A percentile compares a stretch with the other conserved stretches of the same genome.
phyloP scores from a whole-genome alignment of 2,113 vertebrate species.

The Bettongia penicillata region DNA sequence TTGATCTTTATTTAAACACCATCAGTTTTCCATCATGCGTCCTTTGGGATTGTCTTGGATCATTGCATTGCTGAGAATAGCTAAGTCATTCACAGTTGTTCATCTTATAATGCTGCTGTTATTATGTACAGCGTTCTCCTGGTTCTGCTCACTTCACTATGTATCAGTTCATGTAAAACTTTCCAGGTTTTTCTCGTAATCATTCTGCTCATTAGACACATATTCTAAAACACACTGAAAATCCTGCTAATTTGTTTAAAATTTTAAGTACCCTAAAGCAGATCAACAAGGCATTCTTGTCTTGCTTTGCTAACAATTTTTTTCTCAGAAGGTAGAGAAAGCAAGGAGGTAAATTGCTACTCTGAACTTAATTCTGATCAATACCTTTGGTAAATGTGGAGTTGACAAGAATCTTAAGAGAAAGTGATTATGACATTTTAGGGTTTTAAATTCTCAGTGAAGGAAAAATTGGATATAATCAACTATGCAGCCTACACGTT shows the following conservation, averaged over 20 bases:
- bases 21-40: too few species aligned
- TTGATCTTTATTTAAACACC: too few species aligned
- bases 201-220: neutral
- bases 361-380: neutral
- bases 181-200: neutral
- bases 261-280: neutral
- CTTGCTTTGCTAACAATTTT: neutral
- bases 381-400: neutral
- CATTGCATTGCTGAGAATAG: too few species aligned
- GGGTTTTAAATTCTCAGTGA: neutral
- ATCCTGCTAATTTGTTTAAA: neutral
- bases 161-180: neutral
- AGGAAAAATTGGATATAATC: neutral
- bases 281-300: neutral
- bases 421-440: neutral
- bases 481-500: neutral
- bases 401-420: neutral
- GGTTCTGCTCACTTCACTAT: too few species aligned
- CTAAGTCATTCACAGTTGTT: too few species aligned
- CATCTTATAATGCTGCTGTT: too few species aligned
- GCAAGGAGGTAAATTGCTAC: neutral
- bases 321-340: neutral
- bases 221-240: neutral
- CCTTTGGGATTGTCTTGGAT: too few species aligned
- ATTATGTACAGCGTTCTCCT: too few species aligned